These are phyloP conservation scores for Nipponacmea schrenckii DNA, from an alignment of 2,888 invertebrate species.

Conservation along the genomic window DNA sequence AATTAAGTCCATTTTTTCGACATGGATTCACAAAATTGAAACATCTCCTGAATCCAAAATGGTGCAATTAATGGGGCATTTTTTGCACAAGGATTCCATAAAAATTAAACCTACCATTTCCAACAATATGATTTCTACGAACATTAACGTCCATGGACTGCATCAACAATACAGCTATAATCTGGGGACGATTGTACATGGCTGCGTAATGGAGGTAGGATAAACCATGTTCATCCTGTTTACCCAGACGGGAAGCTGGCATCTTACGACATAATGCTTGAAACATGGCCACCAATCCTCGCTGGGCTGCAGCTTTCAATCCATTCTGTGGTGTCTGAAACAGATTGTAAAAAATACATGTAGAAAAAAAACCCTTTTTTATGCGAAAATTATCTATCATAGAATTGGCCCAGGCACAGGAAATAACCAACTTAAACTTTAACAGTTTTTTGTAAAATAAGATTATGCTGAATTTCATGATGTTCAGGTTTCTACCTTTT, in stretches of 20 bases:
- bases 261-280: slow-evolving; percentile 59
- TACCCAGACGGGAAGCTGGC: slow-evolving; percentile 59
- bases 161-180: slow-evolving; percentile 62
- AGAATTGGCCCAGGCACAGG: too few relatives aligned
- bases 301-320: slow-evolving; percentile 58
- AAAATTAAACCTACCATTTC: slow-evolving; percentile 48
- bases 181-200: slow-evolving; percentile 64
- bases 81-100: too few relatives aligned
- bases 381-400: too few relatives aligned
- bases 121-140: slow-evolving; percentile 55
- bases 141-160: slow-evolving; percentile 66
- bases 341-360: background rate
- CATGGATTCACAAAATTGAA: too few relatives aligned
- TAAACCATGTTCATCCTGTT: slow-evolving; percentile 66
- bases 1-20: too few relatives aligned
- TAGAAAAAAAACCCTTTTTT: too few relatives aligned
- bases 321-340: slow-evolving; percentile 60
- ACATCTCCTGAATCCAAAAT: too few relatives aligned
- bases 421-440: too few relatives aligned
- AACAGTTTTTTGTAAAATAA: too few relatives aligned
- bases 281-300: slow-evolving; percentile 66
- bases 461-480: too few relatives aligned
- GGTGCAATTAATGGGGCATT: too few relatives aligned
- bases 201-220: slow-evolving; percentile 66
- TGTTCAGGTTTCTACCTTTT: too few relatives aligned